Conservation (phyloP, 2,113 vertebrate species). For the Embiotoca jacksoni region DNA sequence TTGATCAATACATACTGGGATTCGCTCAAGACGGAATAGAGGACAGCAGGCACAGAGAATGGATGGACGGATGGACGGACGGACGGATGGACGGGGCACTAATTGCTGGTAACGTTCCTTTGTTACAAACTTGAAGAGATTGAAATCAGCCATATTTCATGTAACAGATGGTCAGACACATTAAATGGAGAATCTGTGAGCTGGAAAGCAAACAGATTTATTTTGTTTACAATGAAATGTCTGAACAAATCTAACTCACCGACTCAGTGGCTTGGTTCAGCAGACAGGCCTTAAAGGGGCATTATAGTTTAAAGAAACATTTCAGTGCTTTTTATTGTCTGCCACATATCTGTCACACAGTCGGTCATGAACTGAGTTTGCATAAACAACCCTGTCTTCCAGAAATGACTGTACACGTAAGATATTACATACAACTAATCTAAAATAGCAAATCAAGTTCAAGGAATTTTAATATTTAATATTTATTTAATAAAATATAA, state of each 20-base stretch:
- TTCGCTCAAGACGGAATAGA: constrained; percentile 1
- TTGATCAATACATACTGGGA: neutral
- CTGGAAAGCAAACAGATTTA: constrained; percentile 69
- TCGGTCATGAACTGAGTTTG: neutral
- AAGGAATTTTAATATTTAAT: no score
- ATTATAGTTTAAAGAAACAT: constrained; percentile 19
- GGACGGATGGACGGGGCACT: constrained; percentile 26
- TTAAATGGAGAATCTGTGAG: constrained; percentile 62
- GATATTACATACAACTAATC: neutral
- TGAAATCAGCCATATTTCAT: constrained; percentile 59
- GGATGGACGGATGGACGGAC: neutral
- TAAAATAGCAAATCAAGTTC: no score
- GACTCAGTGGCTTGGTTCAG: constrained; percentile 48
- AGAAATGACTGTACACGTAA: neutral
- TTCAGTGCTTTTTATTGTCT: constrained; percentile 21
- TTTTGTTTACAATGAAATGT: constrained; percentile 63
- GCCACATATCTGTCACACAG: constrained; percentile 3
- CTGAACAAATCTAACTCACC: constrained; percentile 53
- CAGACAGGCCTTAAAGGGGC: constrained; percentile 17
- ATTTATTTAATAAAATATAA: no score
- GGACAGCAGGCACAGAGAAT: constrained; percentile 13
- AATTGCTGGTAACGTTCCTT: constrained; percentile 38
- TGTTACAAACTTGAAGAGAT: constrained; percentile 36
- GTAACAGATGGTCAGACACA: constrained; percentile 65
- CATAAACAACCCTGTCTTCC: neutral